phyloP scores from a whole-genome alignment of 1,140 invertebrate species.

The Drosophila athabasca region DNA sequence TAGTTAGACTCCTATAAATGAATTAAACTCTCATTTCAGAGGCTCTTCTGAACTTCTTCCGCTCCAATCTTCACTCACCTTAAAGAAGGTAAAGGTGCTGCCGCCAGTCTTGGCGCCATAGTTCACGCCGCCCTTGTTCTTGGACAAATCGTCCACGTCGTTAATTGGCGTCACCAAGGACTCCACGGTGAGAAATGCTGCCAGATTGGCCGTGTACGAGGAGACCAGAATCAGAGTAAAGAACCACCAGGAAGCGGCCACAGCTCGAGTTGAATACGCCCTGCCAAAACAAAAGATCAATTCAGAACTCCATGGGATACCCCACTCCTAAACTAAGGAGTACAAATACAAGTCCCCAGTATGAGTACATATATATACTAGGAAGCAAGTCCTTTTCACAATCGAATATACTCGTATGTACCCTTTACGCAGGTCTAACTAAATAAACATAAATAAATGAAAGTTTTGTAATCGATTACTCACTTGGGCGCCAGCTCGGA shows the following conservation, averaged over 20 bases:
- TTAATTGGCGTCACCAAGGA: constrained; percentile 89
- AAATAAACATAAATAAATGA: neutral
- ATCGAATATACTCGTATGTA: too few relatives aligned
- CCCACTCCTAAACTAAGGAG: too few relatives aligned
- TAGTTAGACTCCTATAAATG: constrained; percentile 88
- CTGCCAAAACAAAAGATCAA: constrained; percentile 82
- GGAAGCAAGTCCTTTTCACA: too few relatives aligned
- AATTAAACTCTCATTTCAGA: neutral
- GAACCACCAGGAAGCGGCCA: constrained; percentile 96
- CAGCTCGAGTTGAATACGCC: constrained; percentile 90
- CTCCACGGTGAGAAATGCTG: constrained; percentile 94
- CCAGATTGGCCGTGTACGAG: constrained; percentile 97
- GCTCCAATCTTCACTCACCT: constrained; percentile 85
- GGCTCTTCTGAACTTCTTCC: neutral
- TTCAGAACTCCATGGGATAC: too few relatives aligned
- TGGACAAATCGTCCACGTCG: constrained; percentile 91
- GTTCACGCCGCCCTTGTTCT: constrained; percentile 87
- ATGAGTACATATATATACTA: too few relatives aligned
- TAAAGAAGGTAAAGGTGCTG: constrained; percentile 90
- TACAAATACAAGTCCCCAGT: too few relatives aligned
- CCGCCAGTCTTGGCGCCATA: constrained; percentile 90
- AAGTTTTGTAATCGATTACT: constrained; percentile 20
- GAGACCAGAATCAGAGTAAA: constrained; percentile 97
- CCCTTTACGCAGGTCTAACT: neutral
- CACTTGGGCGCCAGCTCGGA: constrained; percentile 91